These are phyloP conservation scores for Drosophila mayri DNA, from an alignment of 1,140 invertebrate species.

Conservation along the genomic window DNA sequence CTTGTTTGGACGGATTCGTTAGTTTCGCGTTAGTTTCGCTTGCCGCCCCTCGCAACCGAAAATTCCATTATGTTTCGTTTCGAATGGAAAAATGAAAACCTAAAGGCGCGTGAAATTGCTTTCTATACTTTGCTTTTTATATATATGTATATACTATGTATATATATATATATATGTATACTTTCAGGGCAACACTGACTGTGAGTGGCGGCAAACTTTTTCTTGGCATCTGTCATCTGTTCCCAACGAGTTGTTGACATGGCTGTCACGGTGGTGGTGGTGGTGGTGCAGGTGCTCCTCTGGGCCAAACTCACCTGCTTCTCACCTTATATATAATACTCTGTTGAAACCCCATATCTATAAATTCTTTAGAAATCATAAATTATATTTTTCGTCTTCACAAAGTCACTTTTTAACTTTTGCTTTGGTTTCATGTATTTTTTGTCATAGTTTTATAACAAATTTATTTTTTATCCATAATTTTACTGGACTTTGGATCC, in stretches of 20 bases:
- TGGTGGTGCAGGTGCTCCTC: slow-evolving; percentile 13
- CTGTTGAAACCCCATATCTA: not conserved
- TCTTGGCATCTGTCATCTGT: slow-evolving; percentile 50
- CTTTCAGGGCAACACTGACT: slow-evolving; percentile 15
- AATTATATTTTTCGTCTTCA: not conserved
- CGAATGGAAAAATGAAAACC: slow-evolving; percentile 14
- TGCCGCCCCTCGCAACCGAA: slow-evolving; percentile 38
- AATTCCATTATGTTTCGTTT: slow-evolving; percentile 60
- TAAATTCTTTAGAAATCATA: not conserved
- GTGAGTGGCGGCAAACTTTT: slow-evolving; percentile 35
- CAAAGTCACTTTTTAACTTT: not conserved
- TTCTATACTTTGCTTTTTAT: slow-evolving; percentile 21
- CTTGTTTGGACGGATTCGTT: slow-evolving; percentile 53
- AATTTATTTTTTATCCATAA: too few species aligned
- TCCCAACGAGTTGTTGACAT: slow-evolving; percentile 43
- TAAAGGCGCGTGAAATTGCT: slow-evolving; percentile 64
- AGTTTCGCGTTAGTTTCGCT: slow-evolving; percentile 16
- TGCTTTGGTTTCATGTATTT: not conserved
- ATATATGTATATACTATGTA: too few species aligned
- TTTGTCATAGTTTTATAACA: not conserved
- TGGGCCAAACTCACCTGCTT: slow-evolving; percentile 16
- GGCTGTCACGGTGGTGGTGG: slow-evolving; percentile 3
- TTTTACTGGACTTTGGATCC: not conserved
- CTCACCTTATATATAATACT: not conserved
- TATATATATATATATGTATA: not conserved